phyloP scores from a whole-genome alignment of 2,113 vertebrate species.

The Romanogobio albipinnatus region DNA sequence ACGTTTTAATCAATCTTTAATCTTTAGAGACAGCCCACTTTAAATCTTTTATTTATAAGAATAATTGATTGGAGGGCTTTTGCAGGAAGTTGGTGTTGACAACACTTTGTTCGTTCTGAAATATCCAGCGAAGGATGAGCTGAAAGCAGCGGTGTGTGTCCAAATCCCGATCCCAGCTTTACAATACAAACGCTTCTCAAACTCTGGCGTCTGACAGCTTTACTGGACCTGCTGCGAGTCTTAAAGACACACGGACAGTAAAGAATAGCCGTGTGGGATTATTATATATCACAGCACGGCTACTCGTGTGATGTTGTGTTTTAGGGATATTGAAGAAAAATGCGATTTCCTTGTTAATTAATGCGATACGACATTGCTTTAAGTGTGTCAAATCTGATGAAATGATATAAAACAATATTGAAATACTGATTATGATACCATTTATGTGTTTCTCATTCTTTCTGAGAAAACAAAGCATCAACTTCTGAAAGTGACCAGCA shows the following conservation, averaged over 20 bases:
- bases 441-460: too few species aligned
- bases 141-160: background rate
- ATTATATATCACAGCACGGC: too few species aligned
- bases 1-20: conserved; percentile 78
- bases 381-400: too few species aligned
- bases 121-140: background rate
- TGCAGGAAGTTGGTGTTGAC: conserved; percentile 27
- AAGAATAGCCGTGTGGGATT: too few species aligned
- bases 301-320: too few species aligned
- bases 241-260: background rate
- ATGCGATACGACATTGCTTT: too few species aligned
- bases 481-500: too few species aligned
- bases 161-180: background rate
- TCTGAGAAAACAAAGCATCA: too few species aligned
- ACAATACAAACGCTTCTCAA: background rate
- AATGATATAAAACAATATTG: too few species aligned
- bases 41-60: conserved; percentile 61
- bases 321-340: too few species aligned
- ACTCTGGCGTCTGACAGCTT: background rate
- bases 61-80: conserved; percentile 71
- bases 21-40: conserved; percentile 73
- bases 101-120: background rate
- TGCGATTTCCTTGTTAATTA: too few species aligned
- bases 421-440: too few species aligned
- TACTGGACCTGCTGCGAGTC: background rate